Evolutionary conservation across 2,797 vertebrate species (phyloP).

Genomic region (Uromys caudimaculatus): DNA sequence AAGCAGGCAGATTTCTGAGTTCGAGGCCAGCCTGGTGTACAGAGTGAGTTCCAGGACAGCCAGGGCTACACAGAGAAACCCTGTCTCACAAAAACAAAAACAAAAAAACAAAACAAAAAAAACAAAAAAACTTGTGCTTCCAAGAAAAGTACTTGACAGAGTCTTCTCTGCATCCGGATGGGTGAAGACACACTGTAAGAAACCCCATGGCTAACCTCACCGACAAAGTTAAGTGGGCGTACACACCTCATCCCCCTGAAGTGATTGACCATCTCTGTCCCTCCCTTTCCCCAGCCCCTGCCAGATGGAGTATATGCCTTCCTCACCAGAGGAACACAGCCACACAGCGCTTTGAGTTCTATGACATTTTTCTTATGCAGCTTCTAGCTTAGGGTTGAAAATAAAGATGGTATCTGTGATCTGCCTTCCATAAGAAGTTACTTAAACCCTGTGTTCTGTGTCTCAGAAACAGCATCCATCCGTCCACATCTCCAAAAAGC

Average conservation of each 20-base stretch:
- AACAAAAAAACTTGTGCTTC: neutral
- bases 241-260: no score
- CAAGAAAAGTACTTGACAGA: neutral
- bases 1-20: no score
- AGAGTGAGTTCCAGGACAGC: no score
- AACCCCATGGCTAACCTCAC: neutral
- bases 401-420: neutral
- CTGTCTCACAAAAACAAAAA: no score
- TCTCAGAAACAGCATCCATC: neutral
- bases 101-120: no score
- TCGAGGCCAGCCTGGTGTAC: no score
- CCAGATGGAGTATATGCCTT: neutral
- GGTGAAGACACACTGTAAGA: neutral
- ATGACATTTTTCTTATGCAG: neutral
- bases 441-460: neutral
- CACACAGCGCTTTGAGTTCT: neutral
- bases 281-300: neutral
- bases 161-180: neutral
- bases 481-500: neutral
- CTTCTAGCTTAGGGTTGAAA: neutral
- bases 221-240: neutral
- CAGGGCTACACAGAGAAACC: no score
- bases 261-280: neutral
- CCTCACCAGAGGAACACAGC: neutral
- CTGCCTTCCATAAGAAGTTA: slow-evolving; percentile 23